Evolutionary conservation across 1,140 invertebrate species (phyloP), one percentile per base, ranked within the genome.

Genomic region (Drosophila micromelanica): DNA sequence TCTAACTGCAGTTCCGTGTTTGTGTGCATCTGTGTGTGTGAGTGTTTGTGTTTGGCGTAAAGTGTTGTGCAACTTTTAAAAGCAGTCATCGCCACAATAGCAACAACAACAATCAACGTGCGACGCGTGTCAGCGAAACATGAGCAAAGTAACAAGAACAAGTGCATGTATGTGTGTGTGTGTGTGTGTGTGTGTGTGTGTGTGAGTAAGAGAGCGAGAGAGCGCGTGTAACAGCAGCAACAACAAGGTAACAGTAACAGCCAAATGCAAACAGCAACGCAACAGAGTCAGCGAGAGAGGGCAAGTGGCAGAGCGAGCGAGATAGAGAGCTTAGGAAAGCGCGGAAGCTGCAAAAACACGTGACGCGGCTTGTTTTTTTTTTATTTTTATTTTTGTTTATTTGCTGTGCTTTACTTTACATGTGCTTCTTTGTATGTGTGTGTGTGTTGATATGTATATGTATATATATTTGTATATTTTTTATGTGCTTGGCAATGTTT

Each of bases 331-430:
- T 13, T 20, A 12, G 27, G 13, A 13, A 30, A 12, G 8, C 11
- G 45, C 60, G 61, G 61, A 61, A 65, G 62, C 62, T 64, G 67
- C 38, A 42, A 45, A 73, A 59, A 57, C 67, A 76, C 73, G 73
- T 62, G 73, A 78, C 56, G 40, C 12, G 17, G 30, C 17, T 55
- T 55, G 43, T 7, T 37, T 13, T 52, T 8, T 38, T 27, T 55
- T 32, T 5, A 3, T 38, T 30, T 11, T 3, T 30, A 20, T 32
- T 9, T 30, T 13, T 35, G 13, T 52, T 38, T 7, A 15, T 56
- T 43, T 30, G 15, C 32, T 37, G 51, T 46, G 15, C 23, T 49
- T 43, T 23, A 5, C 20, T 59, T 60, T 30, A 23, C 15, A 15
- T 8, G 32, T 49, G 48, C 27, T 55, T 61, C 13, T 69, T 7